phyloP scores from a whole-genome alignment of 2,113 vertebrate species.

The Protomyctophum bolini region DNA sequence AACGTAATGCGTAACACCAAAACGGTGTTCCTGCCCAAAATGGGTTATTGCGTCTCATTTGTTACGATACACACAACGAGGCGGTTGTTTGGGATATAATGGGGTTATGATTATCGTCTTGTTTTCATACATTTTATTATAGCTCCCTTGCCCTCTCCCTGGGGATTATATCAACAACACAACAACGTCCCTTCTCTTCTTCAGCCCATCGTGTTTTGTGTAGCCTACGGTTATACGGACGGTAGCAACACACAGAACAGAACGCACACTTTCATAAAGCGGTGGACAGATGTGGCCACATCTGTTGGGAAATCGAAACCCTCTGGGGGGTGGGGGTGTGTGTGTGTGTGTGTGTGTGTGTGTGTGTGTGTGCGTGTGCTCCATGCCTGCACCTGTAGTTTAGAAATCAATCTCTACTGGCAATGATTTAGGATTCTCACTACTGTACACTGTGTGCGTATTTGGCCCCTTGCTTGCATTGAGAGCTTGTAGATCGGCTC shows the following conservation, averaged over 20 bases:
- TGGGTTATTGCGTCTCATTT: conserved; percentile 34
- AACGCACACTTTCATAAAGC: conserved; percentile 8
- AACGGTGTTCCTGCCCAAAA: no score
- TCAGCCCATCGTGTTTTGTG: conserved; percentile 10
- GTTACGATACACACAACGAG: not conserved
- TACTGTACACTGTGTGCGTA: no score
- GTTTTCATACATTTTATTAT: conserved; percentile 10
- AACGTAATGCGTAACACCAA: no score
- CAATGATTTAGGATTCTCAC: no score
- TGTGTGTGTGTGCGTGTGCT: conserved; percentile 16
- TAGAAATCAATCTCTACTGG: not conserved
- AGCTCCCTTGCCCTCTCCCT: not conserved
- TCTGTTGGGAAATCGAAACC: conserved; percentile 33
- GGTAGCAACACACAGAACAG: no score
- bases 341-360: no score
- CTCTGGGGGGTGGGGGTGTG: not conserved
- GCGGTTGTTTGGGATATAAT: not conserved
- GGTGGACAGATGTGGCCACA: conserved; percentile 45
- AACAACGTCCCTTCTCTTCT: no score
- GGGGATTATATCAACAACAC: no score
- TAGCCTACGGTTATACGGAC: no score
- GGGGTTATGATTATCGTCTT: not conserved
- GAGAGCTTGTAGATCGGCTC: not conserved
- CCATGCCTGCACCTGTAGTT: conserved; percentile 10
- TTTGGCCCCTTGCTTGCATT: no score